These are phyloP conservation scores for Seira musarum DNA, from an alignment of 2,888 invertebrate genomes.

Conservation along the genomic window DNA sequence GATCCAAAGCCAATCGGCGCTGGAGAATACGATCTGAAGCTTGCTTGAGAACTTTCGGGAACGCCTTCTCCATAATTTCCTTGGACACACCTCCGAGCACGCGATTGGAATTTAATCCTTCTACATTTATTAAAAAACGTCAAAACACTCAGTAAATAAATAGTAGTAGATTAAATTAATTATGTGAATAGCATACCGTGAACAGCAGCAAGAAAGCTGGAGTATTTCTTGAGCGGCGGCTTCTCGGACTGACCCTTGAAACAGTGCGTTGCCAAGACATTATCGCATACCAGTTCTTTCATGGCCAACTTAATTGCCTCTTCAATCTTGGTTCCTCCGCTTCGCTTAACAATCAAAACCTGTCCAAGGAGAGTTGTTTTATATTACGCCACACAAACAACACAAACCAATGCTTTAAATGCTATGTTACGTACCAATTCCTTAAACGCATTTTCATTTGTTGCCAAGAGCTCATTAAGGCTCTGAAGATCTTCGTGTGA, in stretches of 20 bases:
- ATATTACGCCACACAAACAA: background rate
- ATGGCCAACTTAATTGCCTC: background rate
- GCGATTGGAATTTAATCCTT: too few species aligned
- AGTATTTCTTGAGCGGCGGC: too few species aligned
- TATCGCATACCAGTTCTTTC: background rate
- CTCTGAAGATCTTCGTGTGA: background rate
- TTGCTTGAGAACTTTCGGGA: too few species aligned
- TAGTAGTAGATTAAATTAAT: too few species aligned
- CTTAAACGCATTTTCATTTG: background rate
- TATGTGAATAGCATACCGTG: too few species aligned
- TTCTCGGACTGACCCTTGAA: background rate
- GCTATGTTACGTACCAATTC: background rate
- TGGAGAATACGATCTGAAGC: too few species aligned
- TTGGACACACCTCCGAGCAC: too few species aligned
- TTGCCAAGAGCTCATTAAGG: background rate
- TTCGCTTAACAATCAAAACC: background rate
- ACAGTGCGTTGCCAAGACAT: background rate
- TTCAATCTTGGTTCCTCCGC: background rate
- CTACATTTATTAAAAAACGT: too few species aligned
- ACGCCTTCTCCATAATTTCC: too few species aligned
- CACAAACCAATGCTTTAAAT: background rate
- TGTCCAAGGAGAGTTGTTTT: background rate
- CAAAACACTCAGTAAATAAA: too few species aligned
- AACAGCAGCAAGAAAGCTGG: too few species aligned
- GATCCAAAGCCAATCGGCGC: too few species aligned